Conservation (phyloP, 1,140 invertebrate genomes). For the Drosophila paulistorum region DNA sequence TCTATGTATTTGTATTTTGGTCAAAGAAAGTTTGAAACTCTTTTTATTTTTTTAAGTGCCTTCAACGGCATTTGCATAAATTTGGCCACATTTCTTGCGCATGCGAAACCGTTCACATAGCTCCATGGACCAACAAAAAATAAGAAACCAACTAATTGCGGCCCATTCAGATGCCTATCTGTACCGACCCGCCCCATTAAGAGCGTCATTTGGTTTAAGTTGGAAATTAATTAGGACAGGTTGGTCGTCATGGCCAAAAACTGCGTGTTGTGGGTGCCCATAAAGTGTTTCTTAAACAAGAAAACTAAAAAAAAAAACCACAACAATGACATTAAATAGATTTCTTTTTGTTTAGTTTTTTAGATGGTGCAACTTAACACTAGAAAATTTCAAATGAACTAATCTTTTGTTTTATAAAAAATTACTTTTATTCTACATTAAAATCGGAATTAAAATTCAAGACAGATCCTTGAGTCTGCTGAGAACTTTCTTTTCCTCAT, state of each 20-base stretch:
- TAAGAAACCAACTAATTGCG: slow-evolving; percentile 43
- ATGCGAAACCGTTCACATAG: slow-evolving; percentile 58
- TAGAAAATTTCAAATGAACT: too few relatives aligned
- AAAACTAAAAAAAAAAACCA: not conserved
- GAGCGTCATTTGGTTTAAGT: slow-evolving; percentile 63
- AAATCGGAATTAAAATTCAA: too few relatives aligned
- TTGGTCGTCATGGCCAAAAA: slow-evolving; percentile 31
- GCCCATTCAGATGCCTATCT: slow-evolving; percentile 59
- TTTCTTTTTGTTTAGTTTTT: not conserved
- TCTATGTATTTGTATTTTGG: slow-evolving; percentile 33
- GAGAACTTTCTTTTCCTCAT: too few relatives aligned
- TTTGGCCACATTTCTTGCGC: slow-evolving; percentile 70
- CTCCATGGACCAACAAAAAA: slow-evolving; percentile 7
- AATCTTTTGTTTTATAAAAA: too few relatives aligned
- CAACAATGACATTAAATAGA: slow-evolving; percentile 12
- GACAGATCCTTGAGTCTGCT: too few relatives aligned
- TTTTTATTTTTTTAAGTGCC: slow-evolving; percentile 20
- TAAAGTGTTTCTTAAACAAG: slow-evolving; percentile 26
- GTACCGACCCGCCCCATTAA: slow-evolving; percentile 59
- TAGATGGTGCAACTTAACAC: too few relatives aligned
- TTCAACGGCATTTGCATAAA: slow-evolving; percentile 66
- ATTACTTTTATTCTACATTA: too few relatives aligned
- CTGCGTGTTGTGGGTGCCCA: slow-evolving; percentile 48
- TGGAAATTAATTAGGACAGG: slow-evolving; percentile 77
- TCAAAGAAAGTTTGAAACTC: slow-evolving; percentile 71